phyloP scores from a whole-genome alignment of 2,888 invertebrate genomes.

The Proisotoma minuta region DNA sequence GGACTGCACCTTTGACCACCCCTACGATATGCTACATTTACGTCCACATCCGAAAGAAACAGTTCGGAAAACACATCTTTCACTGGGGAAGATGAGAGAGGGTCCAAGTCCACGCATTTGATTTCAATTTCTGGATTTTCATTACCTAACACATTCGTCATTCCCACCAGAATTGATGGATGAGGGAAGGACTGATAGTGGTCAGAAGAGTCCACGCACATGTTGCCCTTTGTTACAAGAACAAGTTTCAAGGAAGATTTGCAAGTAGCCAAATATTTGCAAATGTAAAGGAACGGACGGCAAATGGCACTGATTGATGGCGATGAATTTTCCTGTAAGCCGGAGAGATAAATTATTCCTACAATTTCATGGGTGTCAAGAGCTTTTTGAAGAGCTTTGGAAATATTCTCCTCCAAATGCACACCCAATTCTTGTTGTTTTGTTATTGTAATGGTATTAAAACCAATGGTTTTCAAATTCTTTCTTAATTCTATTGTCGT shows the following conservation, averaged over 20 bases:
- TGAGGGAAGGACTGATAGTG: background rate
- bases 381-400: background rate
- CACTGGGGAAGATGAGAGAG: background rate
- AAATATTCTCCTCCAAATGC: background rate
- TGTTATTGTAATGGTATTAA: background rate
- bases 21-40: background rate
- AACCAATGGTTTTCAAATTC: background rate
- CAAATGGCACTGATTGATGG: no score
- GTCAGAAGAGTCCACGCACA: background rate
- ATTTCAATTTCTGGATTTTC: background rate
- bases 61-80: background rate
- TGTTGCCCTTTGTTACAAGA: background rate
- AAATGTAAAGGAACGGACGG: background rate
- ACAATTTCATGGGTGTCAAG: background rate
- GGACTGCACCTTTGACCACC: background rate
- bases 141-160: background rate
- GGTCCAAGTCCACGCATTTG: background rate
- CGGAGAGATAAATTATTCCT: background rate
- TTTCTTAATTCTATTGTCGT: background rate
- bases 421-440: background rate
- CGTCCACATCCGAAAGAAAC: background rate
- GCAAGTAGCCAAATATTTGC: background rate
- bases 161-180: background rate
- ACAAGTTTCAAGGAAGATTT: background rate
- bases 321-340: no score